Evolutionary conservation across 2,797 vertebrate genomes (phyloP), one percentile per base, ranked within the genome.

Genomic region (Parauchenoglanis ngamensis): DNA sequence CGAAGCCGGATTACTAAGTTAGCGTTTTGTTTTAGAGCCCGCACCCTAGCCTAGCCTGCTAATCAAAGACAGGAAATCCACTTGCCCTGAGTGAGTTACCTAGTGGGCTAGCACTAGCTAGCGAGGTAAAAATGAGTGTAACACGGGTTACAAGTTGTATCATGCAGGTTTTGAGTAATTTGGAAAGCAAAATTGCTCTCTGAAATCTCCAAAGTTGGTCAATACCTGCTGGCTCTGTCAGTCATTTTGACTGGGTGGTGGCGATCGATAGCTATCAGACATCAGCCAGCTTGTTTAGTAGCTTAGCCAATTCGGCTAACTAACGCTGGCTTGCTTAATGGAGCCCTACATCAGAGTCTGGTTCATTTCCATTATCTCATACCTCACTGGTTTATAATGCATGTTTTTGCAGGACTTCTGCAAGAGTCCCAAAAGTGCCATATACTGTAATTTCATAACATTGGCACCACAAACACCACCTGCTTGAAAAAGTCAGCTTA

Each of bases 211-310:
- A 13, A 49, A 44, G 35, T 81, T 44, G 35, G 35, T 88, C 86
- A 85, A 88, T 88, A 83, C 61, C 70, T 90, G 49, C 78, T 88
- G 89, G 44, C 82, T 87, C 79, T 76, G 70, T 83, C 52, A 76
- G 70, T 86, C 82, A 78, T 65, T 35, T 85, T 65, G 56, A 54
- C 68, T 77, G 59, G 63, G 85, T 84, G 84, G 83, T 76, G 79
- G 52, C 52, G 31, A 77, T 84, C 40, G 31, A 84, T 88, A 79
- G 76, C 73, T 52, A 13, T 72, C 84, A 86, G 72, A 7, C 87
- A 54, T 54, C 65, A 40, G 44, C 25, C 25, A 61, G 70, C 52
- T 81, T 61, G 56, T 80, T 7, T 46, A 65, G 25, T n/a, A 67
- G 79, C 40, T 46, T 77, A 77, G 57, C 59, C n/a, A 35, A 3